Conservation (phyloP, 1,140 invertebrate species). For the Drosophila persimilis region DNA sequence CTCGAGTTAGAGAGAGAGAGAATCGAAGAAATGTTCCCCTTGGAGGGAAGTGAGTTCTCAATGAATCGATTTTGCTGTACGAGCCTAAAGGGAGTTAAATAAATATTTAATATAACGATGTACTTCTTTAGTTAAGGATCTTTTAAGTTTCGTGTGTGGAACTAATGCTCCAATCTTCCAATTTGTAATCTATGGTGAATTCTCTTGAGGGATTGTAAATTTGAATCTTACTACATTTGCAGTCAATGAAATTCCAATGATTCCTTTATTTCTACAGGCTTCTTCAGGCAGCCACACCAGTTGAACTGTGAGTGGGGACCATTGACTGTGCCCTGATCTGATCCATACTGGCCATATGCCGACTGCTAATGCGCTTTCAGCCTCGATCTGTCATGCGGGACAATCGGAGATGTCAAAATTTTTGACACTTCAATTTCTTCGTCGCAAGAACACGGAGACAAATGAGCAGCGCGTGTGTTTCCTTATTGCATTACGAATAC, state of each 20-base stretch:
- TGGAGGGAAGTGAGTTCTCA: not conserved
- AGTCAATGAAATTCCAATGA: slow-evolving; percentile 4
- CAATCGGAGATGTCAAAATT: slow-evolving; percentile 75
- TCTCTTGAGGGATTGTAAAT: not conserved
- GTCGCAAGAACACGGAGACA: slow-evolving; percentile 47
- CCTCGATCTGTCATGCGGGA: slow-evolving; percentile 70
- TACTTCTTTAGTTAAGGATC: too few relatives aligned
- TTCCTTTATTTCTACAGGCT: not conserved
- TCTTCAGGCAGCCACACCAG: not conserved
- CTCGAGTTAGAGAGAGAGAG: not conserved
- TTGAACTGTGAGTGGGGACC: slow-evolving; percentile 13
- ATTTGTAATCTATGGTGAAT: too few relatives aligned
- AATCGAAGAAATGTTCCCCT: too few relatives aligned
- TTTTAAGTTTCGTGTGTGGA: too few relatives aligned
- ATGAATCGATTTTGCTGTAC: too few relatives aligned
- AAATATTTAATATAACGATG: too few relatives aligned
- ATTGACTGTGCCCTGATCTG: slow-evolving; percentile 17
- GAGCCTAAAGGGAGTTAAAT: not conserved
- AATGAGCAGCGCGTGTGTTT: slow-evolving; percentile 68
- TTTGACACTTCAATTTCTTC: slow-evolving; percentile 80
- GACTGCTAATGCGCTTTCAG: slow-evolving; percentile 56
- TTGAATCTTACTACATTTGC: not conserved
- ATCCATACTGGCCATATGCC: slow-evolving; percentile 33
- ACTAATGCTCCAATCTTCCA: not conserved
- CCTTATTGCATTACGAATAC: slow-evolving; percentile 32